Conservation (phyloP, 2,888 invertebrate species). For the Conomelus anceps region DNA sequence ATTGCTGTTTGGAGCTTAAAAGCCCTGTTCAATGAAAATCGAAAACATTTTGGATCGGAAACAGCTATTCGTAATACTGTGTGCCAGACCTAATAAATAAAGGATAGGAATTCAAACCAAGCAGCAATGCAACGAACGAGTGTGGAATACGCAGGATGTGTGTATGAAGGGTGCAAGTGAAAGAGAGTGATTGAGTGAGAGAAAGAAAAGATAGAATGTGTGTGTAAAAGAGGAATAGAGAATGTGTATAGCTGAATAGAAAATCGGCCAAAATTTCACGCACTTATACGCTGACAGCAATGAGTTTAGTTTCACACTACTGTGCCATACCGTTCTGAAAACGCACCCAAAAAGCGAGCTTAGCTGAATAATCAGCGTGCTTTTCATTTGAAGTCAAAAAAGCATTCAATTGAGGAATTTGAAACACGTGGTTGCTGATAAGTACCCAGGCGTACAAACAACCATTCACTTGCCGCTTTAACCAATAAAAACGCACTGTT, state of each 20-base stretch:
- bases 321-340: too few species aligned
- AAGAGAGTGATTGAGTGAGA: not conserved
- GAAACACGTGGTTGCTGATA: not conserved
- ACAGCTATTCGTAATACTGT: not conserved
- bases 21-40: not conserved
- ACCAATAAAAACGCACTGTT: not conserved
- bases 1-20: not conserved
- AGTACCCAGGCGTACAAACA: not conserved
- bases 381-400: not conserved
- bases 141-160: not conserved
- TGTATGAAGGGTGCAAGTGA: not conserved
- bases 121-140: not conserved
- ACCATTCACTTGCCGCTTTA: too few species aligned
- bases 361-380: not conserved
- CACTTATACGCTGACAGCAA: not conserved
- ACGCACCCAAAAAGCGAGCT: not conserved
- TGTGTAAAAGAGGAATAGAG: too few species aligned
- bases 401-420: not conserved
- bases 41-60: not conserved
- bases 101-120: not conserved
- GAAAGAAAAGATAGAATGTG: not conserved
- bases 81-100: not conserved
- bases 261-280: not conserved
- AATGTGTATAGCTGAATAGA: not conserved
- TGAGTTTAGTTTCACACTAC: not conserved